Base-by-base conservation (phyloP, 2,888 invertebrate species). In the Beris morrisii region DNA sequence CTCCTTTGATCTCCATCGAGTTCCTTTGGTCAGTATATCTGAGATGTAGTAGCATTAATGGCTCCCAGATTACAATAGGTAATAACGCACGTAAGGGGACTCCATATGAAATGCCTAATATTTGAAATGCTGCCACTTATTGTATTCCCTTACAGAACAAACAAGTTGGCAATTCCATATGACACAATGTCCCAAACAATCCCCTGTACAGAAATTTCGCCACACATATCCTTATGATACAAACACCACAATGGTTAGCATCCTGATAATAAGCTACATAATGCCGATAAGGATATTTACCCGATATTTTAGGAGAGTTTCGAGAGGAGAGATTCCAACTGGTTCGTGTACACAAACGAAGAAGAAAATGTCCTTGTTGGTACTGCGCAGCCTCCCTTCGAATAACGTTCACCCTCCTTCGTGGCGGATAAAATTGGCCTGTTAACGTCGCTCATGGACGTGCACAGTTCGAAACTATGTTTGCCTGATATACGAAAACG, bases 361-460 rank as follows among this genome's bases (percentile, higher is more conserved):
- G 15, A 32, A 38, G 9, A 22, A 11, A 58, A 61, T 22, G 11
- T 6, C 12, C 13, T 32, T 50, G 38, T 9, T 38, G 61, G 50
- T 52, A 61, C 52, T 52, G 61, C 61, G 61, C 61, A 61, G 61
- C 61, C 61, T 61, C 61, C 61, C n/a, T 9, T 13, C 43, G 45
- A n/a, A 12, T 12, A 22, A 22, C 22, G 6, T 56, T 58, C 58
- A 58, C 58, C 58, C 58, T 58, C 58, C 12, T 7, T 43, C 32
- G 43, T 38, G 13, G 13, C 31, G 28, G 11, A 11, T 7, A 45
- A 38, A 12, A 22, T 52, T 61, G 6, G 32, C 50, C 50, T 50
- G 22, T 22, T 22, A 61, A 50, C 52, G 43, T 38, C 32, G 22
- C 7, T 22, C 61, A 61, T 61, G 31, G 50, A 61, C 61, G 38